Evolutionary conservation across 2,888 invertebrate genomes (phyloP), one percentile per base, ranked within the genome.

Genomic region (Poecilus cupreus): DNA sequence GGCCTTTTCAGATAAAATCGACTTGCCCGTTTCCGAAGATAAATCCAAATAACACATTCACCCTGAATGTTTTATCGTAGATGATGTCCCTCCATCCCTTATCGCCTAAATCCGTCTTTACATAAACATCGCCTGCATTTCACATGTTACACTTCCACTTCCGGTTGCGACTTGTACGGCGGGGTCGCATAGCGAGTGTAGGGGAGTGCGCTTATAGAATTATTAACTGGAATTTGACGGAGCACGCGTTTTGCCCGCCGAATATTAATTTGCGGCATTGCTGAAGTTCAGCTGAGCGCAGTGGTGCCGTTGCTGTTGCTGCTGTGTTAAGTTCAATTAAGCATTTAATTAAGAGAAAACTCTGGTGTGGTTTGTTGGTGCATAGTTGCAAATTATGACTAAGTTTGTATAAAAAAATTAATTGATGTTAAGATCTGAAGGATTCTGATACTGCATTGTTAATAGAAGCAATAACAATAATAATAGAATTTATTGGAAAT

Each of bases 211-310:
- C 43, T 13, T 70, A 37, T 43, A 70, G 39, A 70, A 70, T 70
- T 70, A 70, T 70, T 70, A 70, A 70, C 70, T 39, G 70, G 70
- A 70, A 39, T 70, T 70, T 70, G 70, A 70, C 39, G 70, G 37
- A 20, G 39, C 70, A 70, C 43, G 70, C 39, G 16, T n/a, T 8
- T n/a, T 39, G 10, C 39, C 26, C 43, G 20, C 1, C 39, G 70
- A 70, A 70, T 39, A 70, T 70, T 70, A 70, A 70, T 70, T 70
- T 70, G 70, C 20, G 70, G 70, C 26, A 60, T 70, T 32, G 43
- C 18, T 8, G 20, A 32, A 32, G 64, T 16, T 13, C n/a, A 32
- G 13, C 13, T 39, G 20, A 16, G 18, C 2, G 54, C 22, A 22
- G 20, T 18, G 22, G 18, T 20, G 54, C 22, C 20, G 4, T 32